Base-by-base conservation (phyloP, 2,888 invertebrate species). In the Hipparchia sbordonii region DNA sequence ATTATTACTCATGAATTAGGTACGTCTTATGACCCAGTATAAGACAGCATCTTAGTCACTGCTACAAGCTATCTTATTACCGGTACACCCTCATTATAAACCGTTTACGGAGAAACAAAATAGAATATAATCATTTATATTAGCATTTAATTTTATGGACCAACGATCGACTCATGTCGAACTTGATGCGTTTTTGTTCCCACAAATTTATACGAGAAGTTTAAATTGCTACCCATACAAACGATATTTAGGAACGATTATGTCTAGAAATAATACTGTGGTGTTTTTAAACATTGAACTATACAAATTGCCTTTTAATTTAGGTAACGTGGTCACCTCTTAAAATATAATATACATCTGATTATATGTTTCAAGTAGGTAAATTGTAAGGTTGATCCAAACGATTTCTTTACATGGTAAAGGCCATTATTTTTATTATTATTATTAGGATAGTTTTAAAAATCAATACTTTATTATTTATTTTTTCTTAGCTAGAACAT, bases 91-190 rank as follows among this genome's bases (percentile, higher is more conserved):
- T 82, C 78, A 82, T 82, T 82, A 81, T 82, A 91, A 91, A 87
- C 90, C 88, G 90, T 89, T 93, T 93, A 93, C 82, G 84, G 84
- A 86, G 85, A 85, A 85, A 88, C 85, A 82, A 87, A 87, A 87
- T 86, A 84, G 86, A 86, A 87, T 88, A 89, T 89, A 88, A 90
- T 89, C 84, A 89, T 87, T 65, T 86, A 84, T 90, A 93, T 93
- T 92, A 93, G 91, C 93, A 93, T 93, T 92, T 93, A 91, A 92
- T 93, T 92, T 92, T 86, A 89, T 88, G 87, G 88, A 82, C 89
- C 85, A 89, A 86, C 85, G 91, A 84, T 85, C 85, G 77, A 77
- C 39, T 0, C 39, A 78, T 86, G 84, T 84, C 85, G 84, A 85
- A 81, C 77, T 76, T 77, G 78, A 79, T 80, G 74, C 77, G 77